A percentile compares a stretch with the other conserved stretches of the same genome.
phyloP scores from a whole-genome alignment of 2,113 vertebrate species.

The Erpornis zantholeuca region DNA sequence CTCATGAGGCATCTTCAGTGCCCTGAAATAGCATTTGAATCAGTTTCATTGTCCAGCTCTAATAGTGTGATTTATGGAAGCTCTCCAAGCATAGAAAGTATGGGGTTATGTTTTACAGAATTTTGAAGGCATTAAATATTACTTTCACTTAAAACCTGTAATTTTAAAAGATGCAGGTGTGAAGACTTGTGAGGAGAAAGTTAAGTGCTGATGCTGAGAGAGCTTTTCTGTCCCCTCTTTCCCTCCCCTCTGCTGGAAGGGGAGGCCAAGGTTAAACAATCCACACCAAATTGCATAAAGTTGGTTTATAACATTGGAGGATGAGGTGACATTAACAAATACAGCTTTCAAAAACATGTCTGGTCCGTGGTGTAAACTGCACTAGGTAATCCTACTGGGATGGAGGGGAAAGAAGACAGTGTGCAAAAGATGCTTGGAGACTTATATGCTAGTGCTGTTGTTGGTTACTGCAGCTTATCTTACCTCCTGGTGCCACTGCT shows the following conservation, averaged over 20 bases:
- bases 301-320: background rate
- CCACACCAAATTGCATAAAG: background rate
- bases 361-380: background rate
- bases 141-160: background rate
- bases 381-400: background rate
- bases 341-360: background rate
- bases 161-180: background rate
- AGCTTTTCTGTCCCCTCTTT: background rate
- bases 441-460: background rate
- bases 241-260: background rate
- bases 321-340: background rate
- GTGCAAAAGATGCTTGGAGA: background rate
- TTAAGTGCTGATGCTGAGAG: background rate
- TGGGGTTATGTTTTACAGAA: background rate
- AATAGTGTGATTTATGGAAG: background rate
- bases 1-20: background rate
- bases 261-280: background rate
- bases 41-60: background rate
- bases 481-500: background rate
- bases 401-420: background rate
- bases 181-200: background rate
- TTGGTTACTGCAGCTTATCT: background rate
- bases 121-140: background rate
- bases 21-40: background rate
- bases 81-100: background rate